Evolutionary conservation across 2,888 invertebrate genomes (phyloP).

Genomic region (Stenchaetothrips biformis): DNA sequence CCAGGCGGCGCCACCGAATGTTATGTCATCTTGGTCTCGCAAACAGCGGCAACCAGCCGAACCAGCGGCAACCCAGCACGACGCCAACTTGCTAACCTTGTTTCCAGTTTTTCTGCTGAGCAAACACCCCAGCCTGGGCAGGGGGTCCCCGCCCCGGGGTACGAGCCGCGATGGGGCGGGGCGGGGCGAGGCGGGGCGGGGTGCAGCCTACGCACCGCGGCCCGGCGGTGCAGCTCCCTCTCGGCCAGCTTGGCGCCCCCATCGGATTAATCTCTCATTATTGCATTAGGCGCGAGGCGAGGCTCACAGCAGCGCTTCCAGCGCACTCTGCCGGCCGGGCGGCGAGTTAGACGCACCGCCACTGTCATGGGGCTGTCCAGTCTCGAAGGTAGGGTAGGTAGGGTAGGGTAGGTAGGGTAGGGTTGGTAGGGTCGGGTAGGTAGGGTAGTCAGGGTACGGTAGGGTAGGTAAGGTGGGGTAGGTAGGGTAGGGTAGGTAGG

Average conservation of each 20-base stretch:
- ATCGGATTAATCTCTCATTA: slow-evolving; percentile 1
- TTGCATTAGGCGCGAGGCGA: neutral
- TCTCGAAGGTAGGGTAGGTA: no score
- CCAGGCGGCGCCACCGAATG: neutral
- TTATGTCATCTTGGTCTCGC: neutral
- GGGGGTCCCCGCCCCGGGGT: neutral
- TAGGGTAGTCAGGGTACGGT: no score
- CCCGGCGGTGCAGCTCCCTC: no score
- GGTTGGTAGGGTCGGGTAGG: no score
- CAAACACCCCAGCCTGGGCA: neutral
- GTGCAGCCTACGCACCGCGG: neutral
- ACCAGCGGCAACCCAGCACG: neutral
- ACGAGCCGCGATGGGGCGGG: neutral
- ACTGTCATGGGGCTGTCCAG: no score
- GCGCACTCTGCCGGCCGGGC: no score
- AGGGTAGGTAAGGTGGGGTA: no score
- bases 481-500: no score
- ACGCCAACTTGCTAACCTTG: neutral
- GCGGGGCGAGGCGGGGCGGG: neutral
- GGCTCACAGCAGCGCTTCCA: no score
- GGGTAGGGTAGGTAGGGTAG: no score
- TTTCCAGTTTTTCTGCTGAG: neutral
- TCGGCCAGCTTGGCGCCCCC: no score
- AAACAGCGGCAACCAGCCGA: neutral
- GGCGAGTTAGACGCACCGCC: no score